phyloP scores from a whole-genome alignment of 2,113 vertebrate genomes.

The Arothron firmamentum region DNA sequence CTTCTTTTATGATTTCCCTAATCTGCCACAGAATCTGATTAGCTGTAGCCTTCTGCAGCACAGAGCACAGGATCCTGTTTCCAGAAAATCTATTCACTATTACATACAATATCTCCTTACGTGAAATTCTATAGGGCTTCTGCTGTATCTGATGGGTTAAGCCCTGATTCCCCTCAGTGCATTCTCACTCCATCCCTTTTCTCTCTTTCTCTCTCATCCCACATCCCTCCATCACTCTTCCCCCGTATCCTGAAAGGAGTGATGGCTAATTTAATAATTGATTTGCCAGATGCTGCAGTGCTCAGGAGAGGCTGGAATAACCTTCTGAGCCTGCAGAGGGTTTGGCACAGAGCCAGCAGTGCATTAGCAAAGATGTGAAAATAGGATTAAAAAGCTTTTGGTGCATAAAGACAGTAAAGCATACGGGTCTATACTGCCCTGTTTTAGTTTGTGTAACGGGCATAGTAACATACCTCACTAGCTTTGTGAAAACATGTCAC shows the following conservation, averaged over 20 bases:
- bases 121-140: constrained; percentile 67
- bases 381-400: constrained; percentile 71
- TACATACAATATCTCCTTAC: constrained; percentile 70
- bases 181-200: constrained; percentile 9
- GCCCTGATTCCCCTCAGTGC: constrained; percentile 14
- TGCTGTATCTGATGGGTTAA: constrained; percentile 57
- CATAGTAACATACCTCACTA: background rate
- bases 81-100: constrained; percentile 65
- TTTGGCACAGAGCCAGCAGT: constrained; percentile 66
- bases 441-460: constrained; percentile 53
- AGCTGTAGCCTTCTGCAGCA: constrained; percentile 41
- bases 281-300: constrained; percentile 77
- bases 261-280: constrained; percentile 77
- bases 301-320: constrained; percentile 71
- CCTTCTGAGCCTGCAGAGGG: constrained; percentile 62
- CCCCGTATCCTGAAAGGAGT: constrained; percentile 63
- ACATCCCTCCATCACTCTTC: constrained; percentile 58
- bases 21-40: constrained; percentile 49
- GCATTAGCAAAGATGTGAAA: constrained; percentile 70
- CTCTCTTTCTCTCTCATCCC: constrained; percentile 31
- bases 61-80: constrained; percentile 46
- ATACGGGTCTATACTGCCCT: constrained; percentile 14
- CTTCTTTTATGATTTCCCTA: constrained; percentile 22
- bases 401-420: constrained; percentile 47
- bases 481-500: background rate